Base-by-base conservation (phyloP, 1,140 invertebrate species). In the Drosophila azteca region DNA sequence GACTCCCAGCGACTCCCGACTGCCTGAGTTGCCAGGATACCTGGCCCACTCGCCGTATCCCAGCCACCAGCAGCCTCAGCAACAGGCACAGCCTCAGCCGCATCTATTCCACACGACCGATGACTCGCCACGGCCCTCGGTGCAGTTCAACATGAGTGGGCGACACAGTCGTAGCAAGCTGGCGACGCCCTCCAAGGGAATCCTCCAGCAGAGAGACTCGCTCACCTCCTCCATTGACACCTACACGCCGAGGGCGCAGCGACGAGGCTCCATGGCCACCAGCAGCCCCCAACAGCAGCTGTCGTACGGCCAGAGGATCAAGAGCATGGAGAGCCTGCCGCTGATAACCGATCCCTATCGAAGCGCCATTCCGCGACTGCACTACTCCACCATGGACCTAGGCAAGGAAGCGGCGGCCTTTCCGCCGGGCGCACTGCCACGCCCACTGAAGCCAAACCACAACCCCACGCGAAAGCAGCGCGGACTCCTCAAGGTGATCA, bases 61-160 rank as follows among this genome's bases (percentile, higher is more conserved):
- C 6, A 52, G 17, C 31, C 29, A 31, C 3, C 7, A 9, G 31
- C 31, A 9, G 8, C 8, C 46, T 20, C 17, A 20, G 17, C 17
- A 0, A 0, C 43, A 45, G 3, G n/a, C 26, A n/a, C 13, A 20
- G 39, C 20, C 46, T 48, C 26, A 20, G 8, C 20, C 46, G 51
- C 26, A 20, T 9, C 26, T 35, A 59, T 1, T 39, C 11, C 70
- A 57, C 31, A 55, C 63, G 4, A 61, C 64, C 17, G 90, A 91
- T 55, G 90, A 91, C 29, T 91, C 90, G 7, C 90, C 90, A 6
- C 79, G 90, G 0, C 90, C 90, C 2, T 91, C 90, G 9, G 90
- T 91, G 1, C 90, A 91, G 57, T 91, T 91, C 43, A 90, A 91
- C 11, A 91, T 91, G 90, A 81, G 77, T 15, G 81, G 90, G 0